These are phyloP conservation scores for Odontesthes bonariensis DNA, from an alignment of 2,113 vertebrate species.

Conservation along the genomic window DNA sequence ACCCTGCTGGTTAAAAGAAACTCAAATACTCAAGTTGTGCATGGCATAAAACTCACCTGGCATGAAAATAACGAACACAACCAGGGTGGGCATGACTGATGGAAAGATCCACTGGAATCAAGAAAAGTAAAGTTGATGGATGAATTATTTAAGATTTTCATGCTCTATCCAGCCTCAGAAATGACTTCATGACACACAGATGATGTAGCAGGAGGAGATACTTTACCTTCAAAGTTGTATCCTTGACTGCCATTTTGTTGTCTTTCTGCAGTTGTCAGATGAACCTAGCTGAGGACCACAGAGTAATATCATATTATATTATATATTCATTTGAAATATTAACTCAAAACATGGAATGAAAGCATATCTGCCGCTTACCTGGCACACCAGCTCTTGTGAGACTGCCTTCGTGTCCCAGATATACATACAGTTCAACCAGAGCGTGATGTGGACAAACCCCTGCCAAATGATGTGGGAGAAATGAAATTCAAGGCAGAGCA, in stretches of 20 bases:
- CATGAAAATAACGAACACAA: conserved; percentile 27
- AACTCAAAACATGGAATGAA: background rate
- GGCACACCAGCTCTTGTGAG: background rate
- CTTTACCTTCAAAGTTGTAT: conserved; percentile 44
- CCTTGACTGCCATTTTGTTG: conserved; percentile 33
- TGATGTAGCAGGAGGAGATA: background rate
- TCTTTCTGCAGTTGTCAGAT: conserved; percentile 7
- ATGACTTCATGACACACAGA: background rate
- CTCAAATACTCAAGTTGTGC: background rate
- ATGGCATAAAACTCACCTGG: conserved; percentile 44
- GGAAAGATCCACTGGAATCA: conserved; percentile 39
- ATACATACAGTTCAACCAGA: conserved; percentile 33
- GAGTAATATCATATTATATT: background rate
- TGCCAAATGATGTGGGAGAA: conserved; percentile 61
- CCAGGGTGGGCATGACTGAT: background rate
- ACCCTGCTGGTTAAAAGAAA: background rate
- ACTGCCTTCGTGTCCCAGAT: conserved; percentile 26
- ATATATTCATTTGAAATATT: background rate
- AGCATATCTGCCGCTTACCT: conserved; percentile 24
- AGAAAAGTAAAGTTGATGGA: background rate
- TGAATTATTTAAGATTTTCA: background rate
- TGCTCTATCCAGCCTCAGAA: background rate
- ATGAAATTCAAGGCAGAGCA: conserved; percentile 15
- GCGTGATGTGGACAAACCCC: conserved; percentile 39
- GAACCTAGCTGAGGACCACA: conserved; percentile 5